phyloP scores from a whole-genome alignment of 2,113 vertebrate species.

The Corythornis vintsioides region DNA sequence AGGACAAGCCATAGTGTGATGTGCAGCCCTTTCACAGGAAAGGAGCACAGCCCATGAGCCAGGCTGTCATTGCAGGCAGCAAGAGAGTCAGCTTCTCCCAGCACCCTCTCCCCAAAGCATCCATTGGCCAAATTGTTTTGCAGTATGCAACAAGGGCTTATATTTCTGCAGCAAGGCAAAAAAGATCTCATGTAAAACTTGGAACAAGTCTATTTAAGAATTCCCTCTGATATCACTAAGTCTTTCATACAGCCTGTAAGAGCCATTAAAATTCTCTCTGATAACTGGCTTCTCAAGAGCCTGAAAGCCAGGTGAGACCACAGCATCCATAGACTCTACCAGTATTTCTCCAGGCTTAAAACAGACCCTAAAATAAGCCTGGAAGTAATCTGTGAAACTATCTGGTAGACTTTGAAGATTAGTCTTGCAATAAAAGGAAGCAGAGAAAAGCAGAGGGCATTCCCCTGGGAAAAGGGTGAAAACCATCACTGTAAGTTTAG shows the following conservation, averaged over 20 bases:
- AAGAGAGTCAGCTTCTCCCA: not conserved
- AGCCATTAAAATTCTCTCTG: constrained; percentile 61
- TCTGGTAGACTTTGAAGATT: not conserved
- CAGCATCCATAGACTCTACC: not conserved
- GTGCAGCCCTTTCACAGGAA: not conserved
- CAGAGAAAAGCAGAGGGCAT: not conserved
- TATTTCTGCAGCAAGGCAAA: not conserved
- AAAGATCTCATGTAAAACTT: not conserved
- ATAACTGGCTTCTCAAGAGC: not conserved
- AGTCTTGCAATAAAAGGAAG: not conserved
- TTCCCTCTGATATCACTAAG: constrained; percentile 44
- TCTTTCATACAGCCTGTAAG: not conserved
- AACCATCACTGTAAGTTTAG: not conserved
- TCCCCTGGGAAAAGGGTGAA: not conserved
- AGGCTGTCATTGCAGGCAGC: not conserved
- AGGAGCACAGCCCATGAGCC: not conserved
- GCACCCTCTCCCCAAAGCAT: not conserved
- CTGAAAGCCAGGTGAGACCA: not conserved
- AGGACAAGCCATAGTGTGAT: not conserved
- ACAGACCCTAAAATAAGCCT: constrained; percentile 7
- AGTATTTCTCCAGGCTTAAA: not conserved
- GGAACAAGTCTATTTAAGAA: constrained; percentile 27
- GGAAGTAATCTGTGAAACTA: not conserved
- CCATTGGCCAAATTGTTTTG: not conserved
- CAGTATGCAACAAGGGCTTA: not conserved